Conservation (phyloP, 2,113 vertebrate species). For the Todiramphus saurophagus region DNA sequence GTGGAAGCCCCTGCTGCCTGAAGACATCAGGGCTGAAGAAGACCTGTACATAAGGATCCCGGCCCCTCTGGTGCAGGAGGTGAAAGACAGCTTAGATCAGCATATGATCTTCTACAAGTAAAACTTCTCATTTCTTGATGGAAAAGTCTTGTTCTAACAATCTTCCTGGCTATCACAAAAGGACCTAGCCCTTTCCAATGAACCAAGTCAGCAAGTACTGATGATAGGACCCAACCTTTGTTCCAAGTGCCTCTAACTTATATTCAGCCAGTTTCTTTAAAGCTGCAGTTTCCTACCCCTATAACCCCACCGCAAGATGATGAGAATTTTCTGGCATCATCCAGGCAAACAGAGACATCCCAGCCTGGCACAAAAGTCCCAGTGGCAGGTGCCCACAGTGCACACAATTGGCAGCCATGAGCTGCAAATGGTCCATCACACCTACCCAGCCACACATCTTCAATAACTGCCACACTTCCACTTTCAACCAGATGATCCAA, state of each 20-base stretch:
- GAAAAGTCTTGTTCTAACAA: background rate
- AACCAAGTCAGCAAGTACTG: background rate
- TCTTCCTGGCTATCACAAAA: background rate
- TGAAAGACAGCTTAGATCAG: constrained; percentile 24
- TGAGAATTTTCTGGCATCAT: background rate
- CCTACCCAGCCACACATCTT: background rate
- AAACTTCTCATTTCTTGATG: background rate
- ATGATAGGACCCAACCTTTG: background rate
- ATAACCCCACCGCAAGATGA: background rate
- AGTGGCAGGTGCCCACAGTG: background rate
- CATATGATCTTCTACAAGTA: constrained; percentile 16
- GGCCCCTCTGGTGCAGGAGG: background rate
- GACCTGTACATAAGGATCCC: constrained; percentile 8
- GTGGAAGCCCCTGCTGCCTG: constrained; percentile 24
- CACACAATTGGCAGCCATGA: background rate
- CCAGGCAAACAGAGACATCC: background rate
- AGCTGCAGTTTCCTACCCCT: background rate
- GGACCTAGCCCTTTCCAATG: background rate
- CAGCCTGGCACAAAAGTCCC: background rate
- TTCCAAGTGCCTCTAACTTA: background rate
- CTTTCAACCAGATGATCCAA: background rate
- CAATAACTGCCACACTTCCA: background rate
- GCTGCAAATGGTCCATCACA: background rate
- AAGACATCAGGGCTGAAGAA: constrained; percentile 17
- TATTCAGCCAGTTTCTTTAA: background rate